Evolutionary conservation across 1,140 invertebrate species (phyloP).

Genomic region (Triops longicaudatus): DNA sequence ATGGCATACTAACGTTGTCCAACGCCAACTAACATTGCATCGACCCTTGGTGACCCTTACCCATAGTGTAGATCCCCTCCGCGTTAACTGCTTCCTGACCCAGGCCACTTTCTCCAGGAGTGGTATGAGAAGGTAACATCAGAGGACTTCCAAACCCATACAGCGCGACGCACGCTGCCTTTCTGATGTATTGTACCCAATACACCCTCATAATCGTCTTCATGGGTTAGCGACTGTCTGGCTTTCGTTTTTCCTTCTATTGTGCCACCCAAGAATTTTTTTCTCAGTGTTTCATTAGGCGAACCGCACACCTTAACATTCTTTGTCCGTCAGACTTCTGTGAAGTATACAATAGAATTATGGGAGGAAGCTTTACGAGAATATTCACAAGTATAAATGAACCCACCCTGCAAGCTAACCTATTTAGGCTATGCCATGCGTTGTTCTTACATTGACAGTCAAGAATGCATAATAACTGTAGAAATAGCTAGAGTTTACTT

Average conservation of each 20-base stretch:
- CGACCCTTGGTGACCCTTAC: constrained; percentile 3
- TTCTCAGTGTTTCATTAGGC: not conserved
- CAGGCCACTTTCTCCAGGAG: not conserved
- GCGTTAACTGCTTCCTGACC: not conserved
- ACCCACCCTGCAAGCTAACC: too few relatives aligned
- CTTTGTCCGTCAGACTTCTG: not conserved
- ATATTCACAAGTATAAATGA: too few relatives aligned
- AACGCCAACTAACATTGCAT: not conserved
- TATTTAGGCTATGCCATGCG: too few relatives aligned
- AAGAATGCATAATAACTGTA: too few relatives aligned
- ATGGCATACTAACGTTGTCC: not conserved
- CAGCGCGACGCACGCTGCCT: not conserved
- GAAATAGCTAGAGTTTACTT: too few relatives aligned
- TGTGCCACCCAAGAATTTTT: not conserved
- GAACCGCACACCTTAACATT: not conserved
- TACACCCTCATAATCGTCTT: not conserved
- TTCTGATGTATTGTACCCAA: not conserved
- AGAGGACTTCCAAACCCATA: not conserved
- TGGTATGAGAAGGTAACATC: not conserved
- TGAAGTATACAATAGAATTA: not conserved
- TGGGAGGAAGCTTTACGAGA: too few relatives aligned
- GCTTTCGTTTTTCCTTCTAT: not conserved
- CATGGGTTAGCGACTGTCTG: not conserved
- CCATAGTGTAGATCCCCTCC: not conserved
- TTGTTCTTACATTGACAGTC: too few relatives aligned